Conservation (phyloP, 2,888 invertebrate species). For the Ischnura elegans region DNA sequence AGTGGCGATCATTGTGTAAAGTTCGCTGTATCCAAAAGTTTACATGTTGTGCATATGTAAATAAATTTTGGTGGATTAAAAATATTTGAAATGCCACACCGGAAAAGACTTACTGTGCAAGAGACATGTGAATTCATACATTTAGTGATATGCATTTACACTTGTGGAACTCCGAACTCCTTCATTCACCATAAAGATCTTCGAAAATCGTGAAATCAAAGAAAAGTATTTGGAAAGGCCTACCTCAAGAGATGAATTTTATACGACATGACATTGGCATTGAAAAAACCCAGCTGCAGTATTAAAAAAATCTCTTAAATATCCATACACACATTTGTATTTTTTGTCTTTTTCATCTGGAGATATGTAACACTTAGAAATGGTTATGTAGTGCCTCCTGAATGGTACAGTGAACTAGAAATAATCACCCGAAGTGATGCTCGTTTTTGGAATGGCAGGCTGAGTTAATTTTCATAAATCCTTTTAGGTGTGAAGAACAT, state of each 20-base stretch:
- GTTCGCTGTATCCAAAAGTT: background rate
- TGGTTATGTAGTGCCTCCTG: background rate
- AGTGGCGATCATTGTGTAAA: background rate
- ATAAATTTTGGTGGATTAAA: slow-evolving; percentile 35
- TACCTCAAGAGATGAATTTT: background rate
- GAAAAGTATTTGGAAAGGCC: background rate
- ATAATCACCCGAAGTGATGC: too few species aligned
- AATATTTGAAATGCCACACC: slow-evolving; percentile 2
- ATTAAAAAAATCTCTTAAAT: background rate
- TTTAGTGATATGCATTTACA: background rate
- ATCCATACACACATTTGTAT: background rate
- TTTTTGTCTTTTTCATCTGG: background rate
- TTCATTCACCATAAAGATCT: background rate
- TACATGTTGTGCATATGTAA: slow-evolving; percentile 38
- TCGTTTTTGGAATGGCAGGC: too few species aligned
- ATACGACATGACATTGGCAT: background rate
- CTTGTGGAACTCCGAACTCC: background rate
- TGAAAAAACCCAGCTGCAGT: background rate
- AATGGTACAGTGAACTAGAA: background rate
- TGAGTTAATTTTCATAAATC: too few species aligned
- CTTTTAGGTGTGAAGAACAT: too few species aligned
- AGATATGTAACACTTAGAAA: background rate
- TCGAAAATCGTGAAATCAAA: background rate
- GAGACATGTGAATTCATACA: background rate
- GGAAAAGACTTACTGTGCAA: background rate